These are phyloP conservation scores for Dynastes maya DNA, from an alignment of 2,888 invertebrate genomes.

Conservation along the genomic window DNA sequence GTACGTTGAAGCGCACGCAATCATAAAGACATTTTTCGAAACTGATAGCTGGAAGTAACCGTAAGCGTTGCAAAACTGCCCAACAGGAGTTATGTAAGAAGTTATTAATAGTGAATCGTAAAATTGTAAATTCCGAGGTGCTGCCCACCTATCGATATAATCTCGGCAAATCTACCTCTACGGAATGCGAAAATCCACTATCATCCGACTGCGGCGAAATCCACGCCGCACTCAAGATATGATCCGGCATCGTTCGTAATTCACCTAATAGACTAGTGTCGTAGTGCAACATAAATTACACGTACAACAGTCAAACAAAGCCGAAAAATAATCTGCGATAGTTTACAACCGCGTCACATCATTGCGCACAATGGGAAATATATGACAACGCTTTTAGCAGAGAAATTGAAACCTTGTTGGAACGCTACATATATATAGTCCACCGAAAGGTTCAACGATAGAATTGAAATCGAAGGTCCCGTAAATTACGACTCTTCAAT, in stretches of 20 bases:
- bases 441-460: too few species aligned
- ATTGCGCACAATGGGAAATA: conserved; percentile 23
- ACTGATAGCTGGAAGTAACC: background rate
- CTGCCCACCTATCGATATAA: conserved; percentile 27
- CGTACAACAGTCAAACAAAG: background rate
- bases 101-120: conserved; percentile 29
- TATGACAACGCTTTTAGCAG: background rate
- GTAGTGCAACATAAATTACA: conserved; percentile 31
- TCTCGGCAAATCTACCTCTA: conserved; percentile 29
- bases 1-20: conserved; percentile 5
- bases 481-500: too few species aligned
- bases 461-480: too few species aligned
- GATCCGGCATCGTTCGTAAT: conserved; percentile 21
- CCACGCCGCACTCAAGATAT: background rate
- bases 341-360: conserved; percentile 4
- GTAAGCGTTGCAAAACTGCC: conserved; percentile 19
- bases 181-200: conserved; percentile 31
- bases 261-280: conserved; percentile 18
- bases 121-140: conserved; percentile 28
- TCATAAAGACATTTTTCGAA: conserved; percentile 11
- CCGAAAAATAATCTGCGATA: conserved; percentile 16
- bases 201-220: conserved; percentile 1
- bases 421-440: background rate
- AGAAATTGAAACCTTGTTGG: conserved; percentile 13
- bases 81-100: conserved; percentile 10